phyloP scores from a whole-genome alignment of 2,888 invertebrate species.

The Aricia artaxerxes region DNA sequence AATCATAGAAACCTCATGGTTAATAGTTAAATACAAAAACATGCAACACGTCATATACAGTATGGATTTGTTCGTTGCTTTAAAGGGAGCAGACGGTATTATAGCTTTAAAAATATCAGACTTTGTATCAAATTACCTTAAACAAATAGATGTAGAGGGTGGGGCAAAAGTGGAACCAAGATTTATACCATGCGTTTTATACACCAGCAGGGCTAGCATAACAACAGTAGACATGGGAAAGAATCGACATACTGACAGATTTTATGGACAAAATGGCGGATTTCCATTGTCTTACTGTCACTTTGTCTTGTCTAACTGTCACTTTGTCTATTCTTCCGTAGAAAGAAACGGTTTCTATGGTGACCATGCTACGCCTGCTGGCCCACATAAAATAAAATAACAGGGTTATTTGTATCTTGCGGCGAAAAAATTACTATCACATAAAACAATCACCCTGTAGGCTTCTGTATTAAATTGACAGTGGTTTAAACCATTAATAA shows the following conservation, averaged over 20 bases:
- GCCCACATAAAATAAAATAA: too few relatives aligned
- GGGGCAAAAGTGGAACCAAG: background rate
- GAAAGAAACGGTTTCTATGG: too few relatives aligned
- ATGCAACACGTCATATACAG: background rate
- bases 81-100: background rate
- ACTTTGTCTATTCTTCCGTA: too few relatives aligned
- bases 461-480: background rate
- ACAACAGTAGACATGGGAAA: too few relatives aligned
- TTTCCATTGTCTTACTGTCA: too few relatives aligned
- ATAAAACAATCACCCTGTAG: background rate
- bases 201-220: too few relatives aligned
- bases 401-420: too few relatives aligned
- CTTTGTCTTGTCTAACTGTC: too few relatives aligned
- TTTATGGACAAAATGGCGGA: too few relatives aligned
- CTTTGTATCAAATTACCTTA: slow-evolving; percentile 18
- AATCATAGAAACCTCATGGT: too few relatives aligned
- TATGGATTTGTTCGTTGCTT: background rate
- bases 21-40: background rate
- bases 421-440: background rate
- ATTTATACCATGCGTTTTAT: background rate
- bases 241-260: too few relatives aligned
- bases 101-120: background rate
- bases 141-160: background rate
- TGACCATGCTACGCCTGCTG: too few relatives aligned
- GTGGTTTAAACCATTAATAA: background rate